These are phyloP conservation scores for Ctenosaura bakeri DNA, from an alignment of 2,797 vertebrate species.

Conservation along the genomic window DNA sequence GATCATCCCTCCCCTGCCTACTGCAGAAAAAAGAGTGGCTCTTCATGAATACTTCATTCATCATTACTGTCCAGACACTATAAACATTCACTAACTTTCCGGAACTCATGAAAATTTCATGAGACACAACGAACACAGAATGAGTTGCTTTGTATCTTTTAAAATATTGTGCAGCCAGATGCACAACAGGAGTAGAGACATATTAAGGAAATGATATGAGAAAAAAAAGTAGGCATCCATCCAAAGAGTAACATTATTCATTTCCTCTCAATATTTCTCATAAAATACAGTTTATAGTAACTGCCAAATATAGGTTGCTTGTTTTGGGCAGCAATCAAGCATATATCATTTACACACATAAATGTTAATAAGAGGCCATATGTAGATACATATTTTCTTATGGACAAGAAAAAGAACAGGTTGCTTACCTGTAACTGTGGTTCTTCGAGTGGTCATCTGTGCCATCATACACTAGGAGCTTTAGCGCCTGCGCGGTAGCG, in stretches of 20 bases:
- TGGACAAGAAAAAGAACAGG: neutral
- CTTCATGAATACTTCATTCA: constrained; percentile 28
- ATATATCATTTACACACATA: constrained; percentile 18
- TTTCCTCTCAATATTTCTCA: neutral
- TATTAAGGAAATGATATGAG: constrained; percentile 16
- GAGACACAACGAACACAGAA: neutral
- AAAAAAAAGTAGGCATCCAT: neutral
- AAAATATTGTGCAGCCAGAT: constrained; percentile 27
- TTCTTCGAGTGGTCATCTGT: too few species aligned
- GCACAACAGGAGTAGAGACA: neutral
- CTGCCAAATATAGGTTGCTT: constrained; percentile 25
- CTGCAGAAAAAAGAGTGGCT: neutral
- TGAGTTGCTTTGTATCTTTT: constrained; percentile 28
- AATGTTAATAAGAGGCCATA: constrained; percentile 16
- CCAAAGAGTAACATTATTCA: neutral
- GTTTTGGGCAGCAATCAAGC: constrained; percentile 6
- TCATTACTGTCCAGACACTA: constrained; percentile 35
- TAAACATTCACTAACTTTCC: constrained; percentile 33
- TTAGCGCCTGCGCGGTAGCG: too few species aligned
- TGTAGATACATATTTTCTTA: neutral
- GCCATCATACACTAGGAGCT: too few species aligned
- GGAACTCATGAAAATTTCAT: constrained; percentile 33
- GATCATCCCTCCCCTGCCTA: too few species aligned
- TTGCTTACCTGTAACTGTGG: too few species aligned
- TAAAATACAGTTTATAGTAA: constrained; percentile 13